Conservation (phyloP, 2,113 vertebrate species). For the Thamnaconus septentrionalis region DNA sequence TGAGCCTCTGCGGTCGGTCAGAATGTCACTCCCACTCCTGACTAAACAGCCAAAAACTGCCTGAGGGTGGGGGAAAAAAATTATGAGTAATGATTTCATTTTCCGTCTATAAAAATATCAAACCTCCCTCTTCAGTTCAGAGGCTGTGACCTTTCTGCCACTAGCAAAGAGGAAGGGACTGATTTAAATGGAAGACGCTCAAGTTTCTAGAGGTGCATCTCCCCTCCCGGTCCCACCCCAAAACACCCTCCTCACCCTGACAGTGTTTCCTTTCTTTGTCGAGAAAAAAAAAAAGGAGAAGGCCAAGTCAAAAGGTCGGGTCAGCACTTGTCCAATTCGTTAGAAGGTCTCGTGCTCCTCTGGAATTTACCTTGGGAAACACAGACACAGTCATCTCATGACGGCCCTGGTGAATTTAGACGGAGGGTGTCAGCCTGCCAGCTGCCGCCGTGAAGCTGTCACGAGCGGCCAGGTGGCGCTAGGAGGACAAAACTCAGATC, state of each 20-base stretch:
- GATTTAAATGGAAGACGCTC: constrained; percentile 44
- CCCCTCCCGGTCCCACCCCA: background rate
- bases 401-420: constrained; percentile 60
- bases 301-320: constrained; percentile 52
- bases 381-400: constrained; percentile 54
- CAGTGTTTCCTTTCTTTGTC: constrained; percentile 37
- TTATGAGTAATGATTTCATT: constrained; percentile 56
- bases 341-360: constrained; percentile 35
- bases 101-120: constrained; percentile 49
- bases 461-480: background rate
- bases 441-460: constrained; percentile 26
- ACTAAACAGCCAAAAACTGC: no score
- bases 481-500: no score
- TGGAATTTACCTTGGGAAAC: constrained; percentile 51
- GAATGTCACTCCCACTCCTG: constrained; percentile 45
- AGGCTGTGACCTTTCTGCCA: constrained; percentile 63
- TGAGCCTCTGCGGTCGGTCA: constrained; percentile 6
- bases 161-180: constrained; percentile 57
- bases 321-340: constrained; percentile 39
- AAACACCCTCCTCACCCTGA: background rate
- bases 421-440: constrained; percentile 56
- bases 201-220: constrained; percentile 33
- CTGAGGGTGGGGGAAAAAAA: background rate
- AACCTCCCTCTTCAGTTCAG: constrained; percentile 40
- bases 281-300: constrained; percentile 31